These are phyloP conservation scores for Mnemiopsis leidyi DNA, from an alignment of 37 sponge, comb jelly and placozoan genomes.

Conservation along the genomic window DNA sequence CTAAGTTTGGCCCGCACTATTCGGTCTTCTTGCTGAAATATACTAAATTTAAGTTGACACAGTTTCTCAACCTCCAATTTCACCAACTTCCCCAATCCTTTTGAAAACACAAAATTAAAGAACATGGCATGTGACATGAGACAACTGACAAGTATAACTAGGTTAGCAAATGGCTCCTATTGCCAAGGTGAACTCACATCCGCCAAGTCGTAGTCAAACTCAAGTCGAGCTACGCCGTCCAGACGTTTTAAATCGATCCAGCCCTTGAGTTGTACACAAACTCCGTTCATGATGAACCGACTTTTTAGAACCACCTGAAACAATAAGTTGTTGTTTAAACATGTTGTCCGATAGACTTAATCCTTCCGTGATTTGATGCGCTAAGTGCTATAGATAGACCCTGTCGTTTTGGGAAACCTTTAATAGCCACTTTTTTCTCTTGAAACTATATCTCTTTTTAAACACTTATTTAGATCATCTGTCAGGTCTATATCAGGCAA, in stretches of 20 bases:
- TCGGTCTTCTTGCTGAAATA: conserved; percentile 60
- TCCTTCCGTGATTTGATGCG: background rate
- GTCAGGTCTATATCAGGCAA: background rate
- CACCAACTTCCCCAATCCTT: background rate
- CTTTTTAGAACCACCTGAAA: conserved; percentile 74
- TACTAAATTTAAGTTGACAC: background rate
- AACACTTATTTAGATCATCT: too few relatives aligned
- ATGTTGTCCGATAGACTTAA: background rate
- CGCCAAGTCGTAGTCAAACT: conserved; percentile 83
- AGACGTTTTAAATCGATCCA: conserved; percentile 88
- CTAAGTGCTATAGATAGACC: background rate
- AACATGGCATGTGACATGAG: too few relatives aligned
- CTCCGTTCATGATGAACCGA: conserved; percentile 91
- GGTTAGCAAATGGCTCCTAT: too few relatives aligned
- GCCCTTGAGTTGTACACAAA: conserved; percentile 90
- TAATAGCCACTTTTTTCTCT: too few relatives aligned
- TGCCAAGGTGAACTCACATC: conserved; percentile 76
- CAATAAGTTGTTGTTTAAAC: background rate
- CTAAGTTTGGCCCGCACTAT: conserved; percentile 4
- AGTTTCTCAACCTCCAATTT: background rate
- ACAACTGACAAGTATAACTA: too few relatives aligned
- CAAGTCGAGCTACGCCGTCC: conserved; percentile 80
- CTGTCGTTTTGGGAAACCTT: background rate
- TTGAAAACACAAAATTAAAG: too few relatives aligned
- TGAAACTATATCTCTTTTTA: too few relatives aligned